A percentile compares a stretch with the other conserved stretches of the same genome.
phyloP scores from a whole-genome alignment of 1,140 invertebrate species.

The Gonioctena quinquepunctata region DNA sequence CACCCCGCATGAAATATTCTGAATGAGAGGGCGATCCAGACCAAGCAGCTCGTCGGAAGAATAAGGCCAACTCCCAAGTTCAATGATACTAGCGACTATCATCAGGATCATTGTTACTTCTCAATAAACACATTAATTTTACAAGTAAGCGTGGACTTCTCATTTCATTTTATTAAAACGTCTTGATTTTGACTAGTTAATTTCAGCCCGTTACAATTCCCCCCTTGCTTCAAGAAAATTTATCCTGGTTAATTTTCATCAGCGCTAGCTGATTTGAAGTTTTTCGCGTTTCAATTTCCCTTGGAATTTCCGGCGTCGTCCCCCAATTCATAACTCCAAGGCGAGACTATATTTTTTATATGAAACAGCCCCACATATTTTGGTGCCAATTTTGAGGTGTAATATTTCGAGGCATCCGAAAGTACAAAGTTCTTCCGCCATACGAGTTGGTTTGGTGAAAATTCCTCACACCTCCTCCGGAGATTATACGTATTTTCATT shows the following conservation, averaged over 20 bases:
- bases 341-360: slow-evolving; percentile 6
- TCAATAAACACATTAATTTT: too few relatives aligned
- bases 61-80: too few relatives aligned
- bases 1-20: too few relatives aligned
- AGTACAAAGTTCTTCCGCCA: slow-evolving; percentile 11
- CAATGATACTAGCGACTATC: too few relatives aligned
- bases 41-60: too few relatives aligned
- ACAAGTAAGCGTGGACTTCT: too few relatives aligned
- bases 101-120: too few relatives aligned
- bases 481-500: slow-evolving; percentile 2
- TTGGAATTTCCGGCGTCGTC: background rate
- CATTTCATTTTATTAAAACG: too few relatives aligned
- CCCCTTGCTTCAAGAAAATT: background rate
- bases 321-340: slow-evolving; percentile 7
- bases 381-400: slow-evolving; percentile 6
- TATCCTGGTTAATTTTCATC: background rate
- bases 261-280: background rate
- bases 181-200: too few relatives aligned
- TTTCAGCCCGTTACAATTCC: too few relatives aligned
- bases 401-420: slow-evolving; percentile 15
- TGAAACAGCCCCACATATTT: slow-evolving; percentile 13
- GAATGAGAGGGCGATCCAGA: too few relatives aligned
- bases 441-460: background rate
- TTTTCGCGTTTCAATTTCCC: slow-evolving; percentile 4
- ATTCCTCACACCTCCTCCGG: background rate